These are phyloP conservation scores for Sialis fuliginosa DNA, from an alignment of 2,888 invertebrate genomes.

Conservation along the genomic window DNA sequence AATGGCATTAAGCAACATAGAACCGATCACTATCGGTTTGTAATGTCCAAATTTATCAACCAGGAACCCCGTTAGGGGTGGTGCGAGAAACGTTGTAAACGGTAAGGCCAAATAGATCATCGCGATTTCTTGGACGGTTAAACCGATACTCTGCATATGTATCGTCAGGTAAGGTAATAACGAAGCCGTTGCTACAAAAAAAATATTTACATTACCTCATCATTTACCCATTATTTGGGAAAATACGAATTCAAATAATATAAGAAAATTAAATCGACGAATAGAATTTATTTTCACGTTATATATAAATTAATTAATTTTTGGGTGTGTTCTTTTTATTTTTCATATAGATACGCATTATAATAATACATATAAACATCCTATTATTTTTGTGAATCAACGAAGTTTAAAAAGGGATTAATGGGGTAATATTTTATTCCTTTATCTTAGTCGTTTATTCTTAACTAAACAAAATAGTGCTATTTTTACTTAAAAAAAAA, in stretches of 20 bases:
- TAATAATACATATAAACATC: too few relatives aligned
- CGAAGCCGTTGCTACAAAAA: slow-evolving; percentile 55
- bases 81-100: slow-evolving; percentile 69
- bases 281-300: too few relatives aligned
- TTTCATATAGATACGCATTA: too few relatives aligned
- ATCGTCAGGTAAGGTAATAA: slow-evolving; percentile 73
- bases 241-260: not conserved
- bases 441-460: too few relatives aligned
- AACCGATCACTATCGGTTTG: slow-evolving; percentile 64
- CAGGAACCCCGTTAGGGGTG: slow-evolving; percentile 66
- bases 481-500: not conserved
- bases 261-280: too few relatives aligned
- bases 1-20: slow-evolving; percentile 56
- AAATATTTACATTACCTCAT: slow-evolving; percentile 5
- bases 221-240: slow-evolving; percentile 2
- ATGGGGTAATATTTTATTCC: too few relatives aligned
- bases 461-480: too few relatives aligned
- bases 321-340: too few relatives aligned
- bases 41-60: slow-evolving; percentile 79
- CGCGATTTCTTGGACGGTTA: slow-evolving; percentile 72
- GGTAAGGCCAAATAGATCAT: slow-evolving; percentile 75
- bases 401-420: too few relatives aligned
- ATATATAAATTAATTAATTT: too few relatives aligned
- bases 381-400: too few relatives aligned
- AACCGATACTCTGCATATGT: slow-evolving; percentile 79